Evolutionary conservation across 2,113 vertebrate species (phyloP), one percentile per base, ranked within the genome.

Genomic region (Nibea albiflora): DNA sequence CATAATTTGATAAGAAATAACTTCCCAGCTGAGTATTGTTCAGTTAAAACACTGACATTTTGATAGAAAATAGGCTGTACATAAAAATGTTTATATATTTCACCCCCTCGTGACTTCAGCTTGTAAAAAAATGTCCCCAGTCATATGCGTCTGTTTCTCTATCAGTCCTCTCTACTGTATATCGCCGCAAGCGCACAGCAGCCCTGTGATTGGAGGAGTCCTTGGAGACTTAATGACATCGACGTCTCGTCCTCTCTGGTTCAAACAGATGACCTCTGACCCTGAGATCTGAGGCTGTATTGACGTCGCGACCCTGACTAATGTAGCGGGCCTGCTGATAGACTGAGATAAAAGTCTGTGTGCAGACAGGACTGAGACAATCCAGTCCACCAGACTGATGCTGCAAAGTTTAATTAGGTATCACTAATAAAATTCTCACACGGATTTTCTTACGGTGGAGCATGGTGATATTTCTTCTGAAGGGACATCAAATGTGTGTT

Each of bases 221-320:
- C 57, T 5, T 53, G 22, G 54, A 83, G 69, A 63, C 71, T 83
- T 67, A 62, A 81, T 57, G 67, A 85, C 81, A 87, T 79, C 4
- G 53, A 83, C 17, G 49, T 74, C 58, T 81, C 17, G 1, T 75
- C 81, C 81, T 61, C 61, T 24, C 81, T 7, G 49, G 56, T 64
- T 84, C 77, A 77, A 76, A 78, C 68, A 50, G 72, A 24, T 14
- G 80, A 85, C 83, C 89, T 88, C 20, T 89, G 83, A 92, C 81
- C 50, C 57, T 0, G 15, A 22, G 78, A 81, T 85, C 76, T 76
- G 63, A 86, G 62, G 65, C 69, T 3, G 75, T 85, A 89, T 89
- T 42, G 86, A 85, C 17, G 17, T 2, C 3, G 31, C 17, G 80
- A 91, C 76, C 83, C 53, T 0, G 22, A 73, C 58, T 89, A 68